These are phyloP conservation scores for Escarpia spicata DNA, from an alignment of 2,888 invertebrate genomes.

Conservation along the genomic window DNA sequence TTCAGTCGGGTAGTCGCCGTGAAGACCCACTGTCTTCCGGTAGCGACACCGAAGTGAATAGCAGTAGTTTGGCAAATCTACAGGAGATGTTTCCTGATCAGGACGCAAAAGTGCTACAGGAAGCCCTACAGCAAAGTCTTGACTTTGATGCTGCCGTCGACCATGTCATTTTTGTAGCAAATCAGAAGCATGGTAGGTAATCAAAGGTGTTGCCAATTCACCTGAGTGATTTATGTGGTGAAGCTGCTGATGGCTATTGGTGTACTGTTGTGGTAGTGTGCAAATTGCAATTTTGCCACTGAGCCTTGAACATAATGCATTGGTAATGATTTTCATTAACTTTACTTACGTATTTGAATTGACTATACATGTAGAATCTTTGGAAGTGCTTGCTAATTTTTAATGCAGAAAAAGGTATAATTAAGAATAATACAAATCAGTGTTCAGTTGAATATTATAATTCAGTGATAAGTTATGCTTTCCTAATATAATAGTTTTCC, in stretches of 20 bases:
- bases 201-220: background rate
- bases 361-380: too few species aligned
- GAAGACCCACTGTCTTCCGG: background rate
- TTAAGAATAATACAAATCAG: too few species aligned
- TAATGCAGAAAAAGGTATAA: too few species aligned
- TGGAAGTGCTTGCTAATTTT: too few species aligned
- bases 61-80: background rate
- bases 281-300: background rate
- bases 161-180: background rate
- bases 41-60: background rate
- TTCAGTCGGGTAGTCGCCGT: background rate
- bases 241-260: background rate
- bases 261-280: background rate
- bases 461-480: background rate
- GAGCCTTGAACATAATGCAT: background rate
- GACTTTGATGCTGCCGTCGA: background rate
- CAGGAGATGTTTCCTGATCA: conserved; percentile 16
- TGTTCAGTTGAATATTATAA: background rate
- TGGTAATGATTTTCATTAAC: background rate
- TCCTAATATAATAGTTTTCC: background rate
- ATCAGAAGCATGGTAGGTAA: conserved; percentile 12
- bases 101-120: background rate
- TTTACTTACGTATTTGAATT: too few species aligned
- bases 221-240: background rate
- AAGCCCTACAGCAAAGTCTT: background rate